Base-by-base conservation (phyloP, 2,888 invertebrate genomes). In the Dysmachus trigonus region DNA sequence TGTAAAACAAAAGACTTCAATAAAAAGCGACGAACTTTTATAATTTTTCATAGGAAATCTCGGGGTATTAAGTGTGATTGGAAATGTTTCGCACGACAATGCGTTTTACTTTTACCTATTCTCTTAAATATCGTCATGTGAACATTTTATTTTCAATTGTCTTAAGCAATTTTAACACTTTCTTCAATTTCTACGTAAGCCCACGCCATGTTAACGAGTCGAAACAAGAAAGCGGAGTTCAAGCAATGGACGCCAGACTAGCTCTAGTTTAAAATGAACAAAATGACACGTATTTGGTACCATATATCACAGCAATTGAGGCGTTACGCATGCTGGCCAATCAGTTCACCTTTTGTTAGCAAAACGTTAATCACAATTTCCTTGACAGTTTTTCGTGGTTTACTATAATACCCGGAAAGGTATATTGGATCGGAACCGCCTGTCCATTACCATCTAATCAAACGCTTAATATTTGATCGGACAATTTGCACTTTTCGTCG, bases 1-100 rank as follows among this genome's bases (percentile, higher is more conserved):
- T n/a, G 8, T 22, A 41, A 77, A 77, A 77, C 77, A 77, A 77
- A 77, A 77, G 77, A 77, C 77, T 77, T 77, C 77, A 77, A 77
- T 8, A 15, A 77, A 77, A 77, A 77, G 77, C 77, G 47, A 77
- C 77, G 47, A 77, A 77, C 77, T 77, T 35, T 77, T 47, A 47
- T 47, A 47, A 13, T n/a, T n/a, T 13, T 15, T 47, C 47, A 38
- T 38, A n/a, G n/a, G 5, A 47, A 47, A 47, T 47, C n/a, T 47
- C n/a, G n/a, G 13, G 6, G n/a, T 18, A n/a, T n/a, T n/a, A 62
- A 27, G 22, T 22, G 53, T 53, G 53, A 62, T 62, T 62, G 22
- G n/a, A 27, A 22, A 18, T 62, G 38, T 62, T 62, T 62, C 62
- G 27, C 62, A 62, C 62, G 27, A 62, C 62, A 62, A 62, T 62